A percentile compares a stretch with the other conserved stretches of the same genome.
Conservation (phyloP, 2,113 vertebrate genomes). For the Psilopsiagon aurifrons region DNA sequence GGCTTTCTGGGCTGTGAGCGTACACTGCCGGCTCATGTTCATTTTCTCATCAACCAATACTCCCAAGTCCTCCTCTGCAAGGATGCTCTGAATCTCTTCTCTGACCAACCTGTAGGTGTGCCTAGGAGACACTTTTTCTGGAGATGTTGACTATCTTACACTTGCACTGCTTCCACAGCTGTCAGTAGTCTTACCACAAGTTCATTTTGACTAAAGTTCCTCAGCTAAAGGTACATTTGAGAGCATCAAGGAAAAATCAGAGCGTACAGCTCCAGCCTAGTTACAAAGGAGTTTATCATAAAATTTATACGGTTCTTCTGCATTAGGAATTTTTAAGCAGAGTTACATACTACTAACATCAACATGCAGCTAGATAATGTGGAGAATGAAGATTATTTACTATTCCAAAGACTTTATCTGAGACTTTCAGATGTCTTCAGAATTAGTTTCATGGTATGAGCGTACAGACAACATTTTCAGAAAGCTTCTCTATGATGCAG, state of each 20-base stretch:
- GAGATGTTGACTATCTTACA: not conserved
- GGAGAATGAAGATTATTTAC: not conserved
- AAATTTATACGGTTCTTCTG: not conserved
- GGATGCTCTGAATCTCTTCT: no score
- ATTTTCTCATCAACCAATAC: no score
- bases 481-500: not conserved
- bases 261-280: fast-evolving
- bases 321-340: not conserved
- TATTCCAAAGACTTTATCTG: not conserved
- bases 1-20: no score
- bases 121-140: not conserved
- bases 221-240: not conserved
- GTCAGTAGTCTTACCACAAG: not conserved
- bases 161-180: not conserved
- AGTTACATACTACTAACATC: not conserved
- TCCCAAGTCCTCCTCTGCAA: no score
- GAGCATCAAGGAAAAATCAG: not conserved
- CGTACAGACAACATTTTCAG: not conserved
- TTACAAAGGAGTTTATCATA: not conserved
- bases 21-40: no score
- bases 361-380: not conserved
- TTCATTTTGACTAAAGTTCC: not conserved
- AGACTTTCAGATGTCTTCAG: not conserved
- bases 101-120: no score
- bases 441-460: not conserved